Evolutionary conservation across 2,113 vertebrate species (phyloP), one percentile per base, ranked within the genome.

Genomic region (Zapornia atra): DNA sequence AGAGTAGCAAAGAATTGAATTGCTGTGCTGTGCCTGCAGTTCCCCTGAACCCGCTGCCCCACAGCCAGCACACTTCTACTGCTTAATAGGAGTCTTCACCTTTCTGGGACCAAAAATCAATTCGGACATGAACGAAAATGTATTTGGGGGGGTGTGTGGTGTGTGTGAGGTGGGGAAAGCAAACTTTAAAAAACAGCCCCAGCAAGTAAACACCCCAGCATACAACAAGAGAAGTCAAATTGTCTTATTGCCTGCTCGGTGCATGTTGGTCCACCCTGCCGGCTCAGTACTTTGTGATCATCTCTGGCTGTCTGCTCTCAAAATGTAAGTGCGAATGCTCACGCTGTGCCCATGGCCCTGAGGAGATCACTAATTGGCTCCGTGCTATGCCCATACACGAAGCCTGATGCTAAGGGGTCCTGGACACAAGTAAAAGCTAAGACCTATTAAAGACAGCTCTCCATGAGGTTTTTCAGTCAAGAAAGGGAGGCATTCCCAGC

Each of bases 361-460:
- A 94, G 86, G 92, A 94, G 40, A 84, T 87, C 90, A 42, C 80
- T 95, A 95, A 96, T 14, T 84, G 86, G 73, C 86, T 91, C 61
- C 0, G 0, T 82, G 80, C 80, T 89, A 86, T 84, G 88, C 53
- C 94, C 25, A 15, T 78, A 79, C 91, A 93, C 0, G 50, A 91
- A 57, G 15, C 77, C 69, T 93, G 38, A 69, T 93, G 82, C 46
- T 92, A 71, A 85, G 53, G 46, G 40, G 29, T 90, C 76, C 79
- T 92, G 57, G 80, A 46, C 72, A 70, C 42, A 60, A 83, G 46
- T 60, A 71, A 92, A 78, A 94, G 21, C 82, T 78, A 61, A 92
- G 68, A 81, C 50, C 60, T 94, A 61, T 61, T 93, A 88, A 92
- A 93, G 60, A 38, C 28, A 80, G 71, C 50, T 71, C 42, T 60